These are phyloP conservation scores for Masticophis lateralis DNA, from an alignment of 2,797 vertebrate species.

Conservation along the genomic window DNA sequence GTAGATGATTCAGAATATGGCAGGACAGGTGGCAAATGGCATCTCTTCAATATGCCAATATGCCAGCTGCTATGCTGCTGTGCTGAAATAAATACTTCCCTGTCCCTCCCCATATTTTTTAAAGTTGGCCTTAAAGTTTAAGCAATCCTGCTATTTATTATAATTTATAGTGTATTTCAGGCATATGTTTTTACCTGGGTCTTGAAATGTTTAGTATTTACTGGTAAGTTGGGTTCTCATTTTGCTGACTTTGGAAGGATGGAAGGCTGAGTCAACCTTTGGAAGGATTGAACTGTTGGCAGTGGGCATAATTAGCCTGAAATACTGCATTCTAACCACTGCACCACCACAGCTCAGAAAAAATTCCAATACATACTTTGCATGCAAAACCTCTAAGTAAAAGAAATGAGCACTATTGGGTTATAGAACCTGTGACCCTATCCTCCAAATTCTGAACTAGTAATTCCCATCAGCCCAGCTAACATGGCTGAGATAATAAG, in stretches of 20 bases:
- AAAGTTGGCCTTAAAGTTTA: not conserved
- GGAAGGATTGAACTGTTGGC: no score
- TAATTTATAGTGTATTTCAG: not conserved
- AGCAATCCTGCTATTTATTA: not conserved
- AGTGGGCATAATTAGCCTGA: no score
- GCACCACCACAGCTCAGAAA: not conserved
- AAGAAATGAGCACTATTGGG: not conserved
- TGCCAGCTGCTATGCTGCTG: not conserved
- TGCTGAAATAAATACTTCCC: not conserved
- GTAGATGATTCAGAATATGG: no score
- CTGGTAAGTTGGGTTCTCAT: not conserved
- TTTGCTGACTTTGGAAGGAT: no score
- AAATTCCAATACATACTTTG: not conserved
- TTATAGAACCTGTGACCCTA: not conserved
- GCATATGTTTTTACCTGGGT: not conserved
- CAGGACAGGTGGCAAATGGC: no score
- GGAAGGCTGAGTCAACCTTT: no score
- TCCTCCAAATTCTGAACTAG: not conserved
- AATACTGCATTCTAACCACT: no score
- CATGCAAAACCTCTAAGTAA: not conserved
- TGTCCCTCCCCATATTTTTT: not conserved
- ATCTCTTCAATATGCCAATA: not conserved
- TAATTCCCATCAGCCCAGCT: not conserved
- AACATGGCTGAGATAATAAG: not conserved
- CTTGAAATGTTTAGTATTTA: not conserved